Evolutionary conservation across 2,888 invertebrate genomes (phyloP), one percentile per base, ranked within the genome.

Genomic region (Hermaeophaga mercurialis): DNA sequence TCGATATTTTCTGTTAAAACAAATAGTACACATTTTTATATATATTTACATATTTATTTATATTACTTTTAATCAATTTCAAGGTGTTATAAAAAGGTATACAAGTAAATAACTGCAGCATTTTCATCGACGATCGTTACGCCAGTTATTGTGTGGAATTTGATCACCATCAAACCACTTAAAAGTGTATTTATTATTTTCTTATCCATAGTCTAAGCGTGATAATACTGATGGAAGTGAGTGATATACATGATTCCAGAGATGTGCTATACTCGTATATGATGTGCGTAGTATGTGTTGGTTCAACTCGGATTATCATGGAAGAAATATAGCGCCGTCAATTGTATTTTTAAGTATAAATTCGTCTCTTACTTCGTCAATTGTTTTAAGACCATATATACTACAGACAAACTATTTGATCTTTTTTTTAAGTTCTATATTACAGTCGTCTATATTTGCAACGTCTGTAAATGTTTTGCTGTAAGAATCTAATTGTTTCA

Each of bases 101-200:
- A n/a, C n/a, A n/a, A n/a, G n/a, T n/a, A n/a, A n/a, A n/a, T 45
- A 45, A 15, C 45, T 14, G 5, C 45, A 45, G 28, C 28, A 45
- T 26, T 45, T 45, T 28, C 26, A 28, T 15, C 14, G 26, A 11
- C 28, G 28, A 28, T 28, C 45, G 26, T 45, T 45, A 45, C 28
- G 28, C 45, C 28, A 28, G 45, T 45, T 4, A 45, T 28, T 45
- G 45, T 12, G 45, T n/a, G 47, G 47, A 18, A 47, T 18, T 47
- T 47, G 47, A 47, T 47, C 47, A 19, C 47, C 47, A 17, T 47
- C 47, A 18, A 47, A 47, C 33, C 22, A 47, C 19, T 34, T 34
- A 19, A 47, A 47, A 34, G 19, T 17, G 8, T 47, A 47, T 34
- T 33, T 45, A n/a, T n/a, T 34, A 34, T 36, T 34, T 34, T 34